Conservation (phyloP, 2,888 invertebrate genomes). For the Encarsia formosa region DNA sequence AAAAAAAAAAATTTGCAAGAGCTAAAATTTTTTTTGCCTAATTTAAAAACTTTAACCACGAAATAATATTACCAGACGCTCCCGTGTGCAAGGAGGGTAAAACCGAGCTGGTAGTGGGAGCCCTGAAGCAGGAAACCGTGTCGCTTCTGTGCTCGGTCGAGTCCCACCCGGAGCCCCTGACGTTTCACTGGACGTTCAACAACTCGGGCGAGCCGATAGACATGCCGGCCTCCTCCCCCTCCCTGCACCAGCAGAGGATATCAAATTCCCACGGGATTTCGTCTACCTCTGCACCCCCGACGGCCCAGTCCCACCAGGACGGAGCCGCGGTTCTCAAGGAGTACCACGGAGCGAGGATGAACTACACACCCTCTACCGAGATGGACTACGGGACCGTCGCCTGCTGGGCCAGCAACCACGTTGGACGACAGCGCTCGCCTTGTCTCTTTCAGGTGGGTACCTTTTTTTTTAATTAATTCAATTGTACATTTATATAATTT, state of each 20-base stretch:
- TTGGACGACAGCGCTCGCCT: conserved; percentile 78
- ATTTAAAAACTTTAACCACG: no score
- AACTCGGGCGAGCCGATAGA: conserved; percentile 83
- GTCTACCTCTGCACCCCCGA: no score
- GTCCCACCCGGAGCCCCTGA: conserved; percentile 79
- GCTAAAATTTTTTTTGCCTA: no score
- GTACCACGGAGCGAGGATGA: conserved; percentile 63
- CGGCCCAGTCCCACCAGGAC: conserved; percentile 5
- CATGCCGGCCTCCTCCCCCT: conserved; percentile 45
- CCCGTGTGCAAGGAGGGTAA: conserved; percentile 57
- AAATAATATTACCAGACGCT: no score
- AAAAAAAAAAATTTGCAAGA: no score
- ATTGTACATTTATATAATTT: no score
- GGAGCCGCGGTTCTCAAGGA: conserved; percentile 33
- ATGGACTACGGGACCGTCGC: conserved; percentile 86
- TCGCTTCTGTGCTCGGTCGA: conserved; percentile 81
- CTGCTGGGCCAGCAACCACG: conserved; percentile 80
- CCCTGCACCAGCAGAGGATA: conserved; percentile 24
- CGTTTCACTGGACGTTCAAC: conserved; percentile 91
- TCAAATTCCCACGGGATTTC: no score
- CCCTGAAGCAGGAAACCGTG: conserved; percentile 84
- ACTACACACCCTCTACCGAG: conserved; percentile 82
- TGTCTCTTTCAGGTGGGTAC: conserved; percentile 84
- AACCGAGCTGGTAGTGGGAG: conserved; percentile 75
- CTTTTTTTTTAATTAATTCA: no score